phyloP scores from a whole-genome alignment of 35 echinoderm and acorn worm genomes.

The Apostichopus parvimensis region DNA sequence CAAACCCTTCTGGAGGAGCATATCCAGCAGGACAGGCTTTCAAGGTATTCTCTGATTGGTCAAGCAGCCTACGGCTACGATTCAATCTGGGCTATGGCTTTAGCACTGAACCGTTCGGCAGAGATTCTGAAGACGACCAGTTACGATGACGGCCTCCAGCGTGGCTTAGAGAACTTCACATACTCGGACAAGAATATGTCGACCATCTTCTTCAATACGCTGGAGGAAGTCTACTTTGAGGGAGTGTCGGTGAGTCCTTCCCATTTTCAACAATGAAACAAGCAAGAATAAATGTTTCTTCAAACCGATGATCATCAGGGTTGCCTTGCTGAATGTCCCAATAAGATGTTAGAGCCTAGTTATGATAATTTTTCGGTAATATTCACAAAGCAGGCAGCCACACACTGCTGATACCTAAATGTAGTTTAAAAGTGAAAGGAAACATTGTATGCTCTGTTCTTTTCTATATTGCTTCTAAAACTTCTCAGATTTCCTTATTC shows the following conservation, averaged over 20 bases:
- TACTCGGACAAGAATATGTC: slow-evolving; percentile 17
- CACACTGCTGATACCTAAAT: no score
- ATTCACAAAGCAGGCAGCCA: no score
- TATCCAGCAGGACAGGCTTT: background rate
- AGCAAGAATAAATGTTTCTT: background rate
- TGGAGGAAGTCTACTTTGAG: background rate
- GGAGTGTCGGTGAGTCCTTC: slow-evolving; percentile 38
- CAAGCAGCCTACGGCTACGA: slow-evolving; percentile 59
- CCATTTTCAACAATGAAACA: background rate
- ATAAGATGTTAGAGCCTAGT: background rate
- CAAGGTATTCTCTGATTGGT: slow-evolving; percentile 17
- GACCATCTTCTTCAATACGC: slow-evolving; percentile 2
- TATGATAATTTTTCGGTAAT: no score
- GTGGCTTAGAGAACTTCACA: slow-evolving; percentile 25
- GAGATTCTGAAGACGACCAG: background rate
- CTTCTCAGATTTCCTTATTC: no score
- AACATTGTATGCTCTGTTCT: no score
- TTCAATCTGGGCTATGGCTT: slow-evolving; percentile 54
- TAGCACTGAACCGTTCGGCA: slow-evolving; percentile 41
- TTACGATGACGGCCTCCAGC: background rate
- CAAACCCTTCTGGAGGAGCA: slow-evolving; percentile 5
- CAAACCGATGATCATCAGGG: background rate
- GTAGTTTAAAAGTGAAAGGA: no score
- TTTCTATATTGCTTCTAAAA: no score
- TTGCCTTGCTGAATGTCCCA: background rate